Conservation (phyloP, 2,113 vertebrate species). For the Forbesichthys agassizii region DNA sequence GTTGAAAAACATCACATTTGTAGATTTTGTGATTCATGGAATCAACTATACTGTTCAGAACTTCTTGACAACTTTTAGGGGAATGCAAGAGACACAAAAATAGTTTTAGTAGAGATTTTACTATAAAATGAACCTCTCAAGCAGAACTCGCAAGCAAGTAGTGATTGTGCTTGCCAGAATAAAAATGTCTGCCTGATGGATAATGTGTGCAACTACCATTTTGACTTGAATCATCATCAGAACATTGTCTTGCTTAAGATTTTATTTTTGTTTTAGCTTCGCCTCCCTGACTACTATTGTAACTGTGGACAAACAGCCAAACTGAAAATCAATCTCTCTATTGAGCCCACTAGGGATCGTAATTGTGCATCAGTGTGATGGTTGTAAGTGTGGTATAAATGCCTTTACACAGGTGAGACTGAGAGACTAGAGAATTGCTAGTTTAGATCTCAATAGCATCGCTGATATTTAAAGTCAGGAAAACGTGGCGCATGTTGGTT, state of each 20-base stretch:
- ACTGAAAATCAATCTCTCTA: slow-evolving; percentile 38
- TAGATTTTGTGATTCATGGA: too few species aligned
- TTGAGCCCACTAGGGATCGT: slow-evolving; percentile 30
- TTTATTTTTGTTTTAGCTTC: slow-evolving; percentile 19
- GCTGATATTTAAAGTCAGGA: slow-evolving; percentile 24
- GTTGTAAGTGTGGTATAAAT: slow-evolving; percentile 14
- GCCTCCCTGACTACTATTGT: neutral
- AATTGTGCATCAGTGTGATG: slow-evolving; percentile 17
- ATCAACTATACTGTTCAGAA: neutral
- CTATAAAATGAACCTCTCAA: neutral
- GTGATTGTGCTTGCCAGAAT: neutral
- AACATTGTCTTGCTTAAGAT: slow-evolving; percentile 4
- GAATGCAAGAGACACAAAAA: neutral
- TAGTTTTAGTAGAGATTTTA: neutral
- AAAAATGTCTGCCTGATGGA: neutral
- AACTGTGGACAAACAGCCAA: slow-evolving; percentile 34
- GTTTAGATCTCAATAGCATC: slow-evolving; percentile 43
- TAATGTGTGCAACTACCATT: neutral
- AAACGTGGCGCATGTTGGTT: slow-evolving; percentile 20
- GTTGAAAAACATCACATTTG: too few species aligned
- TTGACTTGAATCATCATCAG: neutral
- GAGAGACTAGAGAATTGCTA: slow-evolving; percentile 41
- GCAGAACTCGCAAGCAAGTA: neutral
- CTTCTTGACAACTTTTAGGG: neutral
- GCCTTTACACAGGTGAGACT: slow-evolving; percentile 34